Evolutionary conservation across 2,888 invertebrate genomes (phyloP).

Genomic region (Polymixis lichenea): DNA sequence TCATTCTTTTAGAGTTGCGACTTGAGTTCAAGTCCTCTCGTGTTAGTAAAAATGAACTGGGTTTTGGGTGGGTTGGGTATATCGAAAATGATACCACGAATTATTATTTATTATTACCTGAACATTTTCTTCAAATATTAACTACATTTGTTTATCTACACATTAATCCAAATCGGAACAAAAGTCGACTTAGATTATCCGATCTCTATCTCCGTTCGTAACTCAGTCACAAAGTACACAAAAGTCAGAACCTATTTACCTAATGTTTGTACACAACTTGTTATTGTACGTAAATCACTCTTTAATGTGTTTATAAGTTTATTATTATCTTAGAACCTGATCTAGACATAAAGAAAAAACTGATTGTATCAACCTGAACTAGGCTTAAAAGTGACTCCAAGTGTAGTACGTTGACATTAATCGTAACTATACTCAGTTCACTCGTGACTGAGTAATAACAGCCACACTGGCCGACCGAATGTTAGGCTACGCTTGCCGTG

Average conservation of each 20-base stretch:
- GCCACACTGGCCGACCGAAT: background rate
- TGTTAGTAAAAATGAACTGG: too few species aligned
- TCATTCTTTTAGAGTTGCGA: too few species aligned
- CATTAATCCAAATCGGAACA: background rate
- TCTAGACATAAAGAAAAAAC: background rate
- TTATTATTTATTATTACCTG: too few species aligned
- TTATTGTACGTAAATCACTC: slow-evolving; percentile 20
- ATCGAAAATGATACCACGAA: too few species aligned
- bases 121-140: background rate
- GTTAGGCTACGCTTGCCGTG: too few species aligned
- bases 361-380: background rate
- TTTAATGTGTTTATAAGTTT: slow-evolving; percentile 29
- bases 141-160: background rate
- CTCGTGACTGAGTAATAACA: too few species aligned
- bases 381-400: background rate
- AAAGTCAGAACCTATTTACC: background rate
- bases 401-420: background rate
- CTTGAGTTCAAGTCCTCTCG: too few species aligned
- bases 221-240: slow-evolving; percentile 7
- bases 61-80: too few species aligned
- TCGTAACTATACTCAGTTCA: background rate
- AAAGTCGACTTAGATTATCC: slow-evolving; percentile 15
- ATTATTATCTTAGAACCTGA: background rate
- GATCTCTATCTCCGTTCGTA: slow-evolving; percentile 15
- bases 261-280: background rate